phyloP scores from a whole-genome alignment of 1,140 invertebrate species.

The Polypedilum pembai region DNA sequence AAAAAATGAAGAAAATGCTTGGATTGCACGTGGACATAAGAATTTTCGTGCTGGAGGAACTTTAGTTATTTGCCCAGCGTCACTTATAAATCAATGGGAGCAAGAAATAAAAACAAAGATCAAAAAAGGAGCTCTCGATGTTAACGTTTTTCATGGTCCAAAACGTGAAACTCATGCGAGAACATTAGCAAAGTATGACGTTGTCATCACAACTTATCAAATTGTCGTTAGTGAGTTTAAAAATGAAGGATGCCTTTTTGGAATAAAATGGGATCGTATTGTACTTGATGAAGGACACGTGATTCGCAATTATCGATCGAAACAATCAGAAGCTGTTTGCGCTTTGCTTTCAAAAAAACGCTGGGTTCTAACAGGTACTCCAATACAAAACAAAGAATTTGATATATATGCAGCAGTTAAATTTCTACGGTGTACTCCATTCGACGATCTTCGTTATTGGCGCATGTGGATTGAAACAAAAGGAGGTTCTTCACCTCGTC shows the following conservation, averaged over 20 bases:
- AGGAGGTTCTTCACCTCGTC: constrained; percentile 62
- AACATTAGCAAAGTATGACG: constrained; percentile 53
- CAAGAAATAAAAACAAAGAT: constrained; percentile 65
- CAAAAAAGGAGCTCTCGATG: constrained; percentile 51
- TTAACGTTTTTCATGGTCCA: constrained; percentile 72
- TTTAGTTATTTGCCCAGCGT: constrained; percentile 83
- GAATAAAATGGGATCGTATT: constrained; percentile 65
- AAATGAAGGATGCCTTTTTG: constrained; percentile 34
- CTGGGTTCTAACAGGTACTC: constrained; percentile 90
- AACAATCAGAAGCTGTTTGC: constrained; percentile 63
- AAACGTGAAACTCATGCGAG: constrained; percentile 58
- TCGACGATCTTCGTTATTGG: constrained; percentile 70
- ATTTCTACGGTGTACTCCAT: constrained; percentile 76
- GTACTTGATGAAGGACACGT: constrained; percentile 91
- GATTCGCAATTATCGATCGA: constrained; percentile 79
- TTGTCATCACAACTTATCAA: constrained; percentile 74
- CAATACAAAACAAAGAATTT: constrained; percentile 86
- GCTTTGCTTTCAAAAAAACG: constrained; percentile 53
- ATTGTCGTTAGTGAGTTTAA: constrained; percentile 51
- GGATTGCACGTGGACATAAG: constrained; percentile 39
- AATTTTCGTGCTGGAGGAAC: constrained; percentile 45
- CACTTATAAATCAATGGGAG: constrained; percentile 77
- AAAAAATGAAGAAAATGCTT: constrained; percentile 39
- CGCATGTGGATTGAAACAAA: constrained; percentile 64
- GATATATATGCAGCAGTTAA: constrained; percentile 84